A percentile compares a stretch with the other conserved stretches of the same genome.
Conservation (phyloP, 2,888 invertebrate genomes). For the Tryphoninae sp. region DNA sequence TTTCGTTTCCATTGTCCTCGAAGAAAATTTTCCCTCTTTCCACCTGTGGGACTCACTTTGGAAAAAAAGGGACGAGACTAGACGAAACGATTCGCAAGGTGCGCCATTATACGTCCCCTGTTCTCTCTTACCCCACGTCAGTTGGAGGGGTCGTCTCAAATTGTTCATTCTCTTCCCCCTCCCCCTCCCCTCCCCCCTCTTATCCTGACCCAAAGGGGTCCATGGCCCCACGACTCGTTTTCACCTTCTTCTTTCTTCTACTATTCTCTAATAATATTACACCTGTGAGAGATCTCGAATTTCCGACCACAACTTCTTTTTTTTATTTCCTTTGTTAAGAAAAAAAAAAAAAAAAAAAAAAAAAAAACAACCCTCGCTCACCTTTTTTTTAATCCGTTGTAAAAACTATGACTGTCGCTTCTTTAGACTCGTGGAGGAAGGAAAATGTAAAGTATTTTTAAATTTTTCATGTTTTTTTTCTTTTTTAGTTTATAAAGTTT, state of each 20-base stretch:
- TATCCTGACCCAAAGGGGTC: conserved; percentile 17
- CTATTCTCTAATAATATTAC: conserved; percentile 63
- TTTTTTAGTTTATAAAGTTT: no score
- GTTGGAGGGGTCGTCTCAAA: conserved; percentile 42
- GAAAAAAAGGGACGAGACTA: conserved; percentile 46
- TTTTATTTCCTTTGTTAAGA: conserved; percentile 15
- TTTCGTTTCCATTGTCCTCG: conserved; percentile 55
- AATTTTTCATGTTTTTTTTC: not conserved
- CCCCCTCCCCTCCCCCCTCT: no score
- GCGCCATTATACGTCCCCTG: conserved; percentile 60
- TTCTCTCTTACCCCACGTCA: conserved; percentile 32
- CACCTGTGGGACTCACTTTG: conserved; percentile 61
- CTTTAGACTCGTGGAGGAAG: not conserved
- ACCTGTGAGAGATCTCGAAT: conserved; percentile 62
- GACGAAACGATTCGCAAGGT: conserved; percentile 65
- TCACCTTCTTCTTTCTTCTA: conserved; percentile 37
- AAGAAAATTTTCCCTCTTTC: conserved; percentile 60
- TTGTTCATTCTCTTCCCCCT: conserved; percentile 52
- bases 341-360: no score
- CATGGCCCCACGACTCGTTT: conserved; percentile 56
- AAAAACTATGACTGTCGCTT: conserved; percentile 5
- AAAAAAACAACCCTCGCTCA: not conserved
- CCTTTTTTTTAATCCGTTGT: not conserved
- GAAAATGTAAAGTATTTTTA: not conserved
- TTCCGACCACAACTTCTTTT: conserved; percentile 52